These are phyloP conservation scores for Mohoua ochrocephala DNA, from an alignment of 2,113 vertebrate genomes.

Conservation along the genomic window DNA sequence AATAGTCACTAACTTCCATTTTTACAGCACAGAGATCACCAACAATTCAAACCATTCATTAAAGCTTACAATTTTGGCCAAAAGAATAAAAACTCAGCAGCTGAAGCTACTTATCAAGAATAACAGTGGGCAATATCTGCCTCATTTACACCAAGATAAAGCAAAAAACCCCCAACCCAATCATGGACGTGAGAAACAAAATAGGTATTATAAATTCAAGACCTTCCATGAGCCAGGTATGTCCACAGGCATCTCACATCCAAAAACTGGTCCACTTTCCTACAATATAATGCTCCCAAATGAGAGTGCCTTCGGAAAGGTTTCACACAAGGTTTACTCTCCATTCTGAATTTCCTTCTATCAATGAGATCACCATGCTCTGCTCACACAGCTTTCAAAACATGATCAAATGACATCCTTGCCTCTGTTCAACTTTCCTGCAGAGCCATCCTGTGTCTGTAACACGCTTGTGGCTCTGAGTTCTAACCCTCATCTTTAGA, in stretches of 20 bases:
- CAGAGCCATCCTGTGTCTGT: neutral
- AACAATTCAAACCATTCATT: neutral
- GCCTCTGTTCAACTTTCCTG: neutral
- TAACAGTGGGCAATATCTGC: neutral
- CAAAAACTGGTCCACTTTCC: neutral
- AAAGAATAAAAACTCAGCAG: neutral
- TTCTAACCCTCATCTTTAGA: neutral
- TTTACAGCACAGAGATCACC: neutral
- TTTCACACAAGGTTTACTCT: neutral
- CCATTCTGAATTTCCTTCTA: neutral
- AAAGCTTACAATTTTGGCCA: neutral
- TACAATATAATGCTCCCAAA: neutral
- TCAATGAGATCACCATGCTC: neutral
- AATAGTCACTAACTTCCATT: neutral
- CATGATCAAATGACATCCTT: neutral
- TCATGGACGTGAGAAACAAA: neutral
- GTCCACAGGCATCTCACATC: neutral
- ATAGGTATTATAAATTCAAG: neutral
- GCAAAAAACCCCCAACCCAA: fast-evolving
- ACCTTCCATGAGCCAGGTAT: neutral
- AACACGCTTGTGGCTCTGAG: neutral
- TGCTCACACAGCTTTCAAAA: constrained; percentile 7
- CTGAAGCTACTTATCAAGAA: neutral
- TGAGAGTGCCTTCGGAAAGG: neutral
- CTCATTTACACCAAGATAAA: neutral